phyloP scores from a whole-genome alignment of 2,888 invertebrate species.

The Cosmopolites sordidus region DNA sequence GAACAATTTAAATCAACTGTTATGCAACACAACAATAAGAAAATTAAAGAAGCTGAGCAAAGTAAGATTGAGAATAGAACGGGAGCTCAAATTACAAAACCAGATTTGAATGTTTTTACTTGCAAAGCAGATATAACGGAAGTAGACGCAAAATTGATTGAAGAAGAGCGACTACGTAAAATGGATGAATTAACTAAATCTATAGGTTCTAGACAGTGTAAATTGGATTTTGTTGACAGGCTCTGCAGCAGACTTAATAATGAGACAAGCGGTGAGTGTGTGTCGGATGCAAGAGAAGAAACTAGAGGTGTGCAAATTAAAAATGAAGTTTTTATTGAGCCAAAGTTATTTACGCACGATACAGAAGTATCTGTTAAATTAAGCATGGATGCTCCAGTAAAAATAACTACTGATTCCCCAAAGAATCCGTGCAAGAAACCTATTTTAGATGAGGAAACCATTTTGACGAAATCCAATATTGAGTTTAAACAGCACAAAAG shows the following conservation, averaged over 20 bases:
- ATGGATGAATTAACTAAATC: slow-evolving; percentile 51
- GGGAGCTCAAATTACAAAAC: slow-evolving; percentile 19
- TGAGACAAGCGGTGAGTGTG: slow-evolving; percentile 20
- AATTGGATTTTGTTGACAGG: slow-evolving; percentile 39
- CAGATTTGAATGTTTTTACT: slow-evolving; percentile 38
- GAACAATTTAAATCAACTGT: too few relatives aligned
- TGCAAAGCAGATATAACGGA: slow-evolving; percentile 45
- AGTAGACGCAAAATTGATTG: slow-evolving; percentile 49
- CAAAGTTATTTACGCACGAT: slow-evolving; percentile 1
- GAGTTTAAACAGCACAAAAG: slow-evolving; percentile 32
- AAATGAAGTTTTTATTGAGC: slow-evolving; percentile 28
- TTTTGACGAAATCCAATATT: slow-evolving; percentile 22
- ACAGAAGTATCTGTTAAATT: background rate
- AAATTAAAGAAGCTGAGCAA: too few relatives aligned
- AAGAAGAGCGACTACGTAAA: slow-evolving; percentile 49
- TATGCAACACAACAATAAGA: too few relatives aligned
- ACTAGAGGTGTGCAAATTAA: slow-evolving; percentile 14
- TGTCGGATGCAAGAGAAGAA: slow-evolving; percentile 30
- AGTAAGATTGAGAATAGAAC: too few relatives aligned
- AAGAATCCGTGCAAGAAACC: slow-evolving; percentile 27
- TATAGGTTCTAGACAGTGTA: slow-evolving; percentile 37
- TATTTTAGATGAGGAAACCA: slow-evolving; percentile 25
- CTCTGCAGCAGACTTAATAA: slow-evolving; percentile 35
- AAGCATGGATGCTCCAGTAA: too few relatives aligned
- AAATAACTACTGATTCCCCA: background rate